phyloP scores from a whole-genome alignment of 2,797 vertebrate genomes.

The Huso huso region DNA sequence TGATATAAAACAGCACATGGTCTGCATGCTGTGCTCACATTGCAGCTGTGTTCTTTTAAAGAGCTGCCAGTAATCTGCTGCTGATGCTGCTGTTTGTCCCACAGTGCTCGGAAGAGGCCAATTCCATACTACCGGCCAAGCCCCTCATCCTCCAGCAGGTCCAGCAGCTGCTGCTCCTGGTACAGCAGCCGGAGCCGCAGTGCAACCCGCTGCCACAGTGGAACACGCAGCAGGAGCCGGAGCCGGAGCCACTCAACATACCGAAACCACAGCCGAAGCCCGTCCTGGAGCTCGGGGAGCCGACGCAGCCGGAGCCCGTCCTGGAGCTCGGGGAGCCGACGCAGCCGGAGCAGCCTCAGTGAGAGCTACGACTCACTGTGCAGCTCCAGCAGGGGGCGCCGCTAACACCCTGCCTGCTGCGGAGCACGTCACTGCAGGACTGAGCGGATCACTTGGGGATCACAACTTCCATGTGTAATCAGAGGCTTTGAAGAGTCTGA shows the following conservation, averaged over 20 bases:
- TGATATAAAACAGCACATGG: too few relatives aligned
- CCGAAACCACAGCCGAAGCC: slow-evolving; percentile 39
- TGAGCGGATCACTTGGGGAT: too few relatives aligned
- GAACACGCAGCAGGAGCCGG: slow-evolving; percentile 39
- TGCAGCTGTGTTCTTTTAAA: too few relatives aligned
- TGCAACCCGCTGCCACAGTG: slow-evolving; percentile 50
- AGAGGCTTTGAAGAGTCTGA: too few relatives aligned
- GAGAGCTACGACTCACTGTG: slow-evolving; percentile 34
- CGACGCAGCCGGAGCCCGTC: slow-evolving; percentile 28
- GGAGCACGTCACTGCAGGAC: too few relatives aligned
- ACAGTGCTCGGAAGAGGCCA: slow-evolving; percentile 89
- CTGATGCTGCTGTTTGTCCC: slow-evolving; percentile 15
- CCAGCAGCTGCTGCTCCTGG: slow-evolving; percentile 78
- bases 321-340: slow-evolving; percentile 18
- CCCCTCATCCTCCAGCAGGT: slow-evolving; percentile 76
- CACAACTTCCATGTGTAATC: too few relatives aligned
- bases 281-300: slow-evolving; percentile 6
- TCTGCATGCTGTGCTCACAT: too few relatives aligned
- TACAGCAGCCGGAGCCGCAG: slow-evolving; percentile 73
- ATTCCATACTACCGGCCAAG: slow-evolving; percentile 94
- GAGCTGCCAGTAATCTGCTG: not conserved
- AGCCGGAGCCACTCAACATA: slow-evolving; percentile 45
- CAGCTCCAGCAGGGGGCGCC: slow-evolving; percentile 57
- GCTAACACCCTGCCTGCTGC: slow-evolving; percentile 29
- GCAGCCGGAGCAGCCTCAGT: slow-evolving; percentile 30